A percentile compares a stretch with the other conserved stretches of the same genome.
phyloP scores from a whole-genome alignment of 2,113 vertebrate genomes.

The Ammodytes dubius region DNA sequence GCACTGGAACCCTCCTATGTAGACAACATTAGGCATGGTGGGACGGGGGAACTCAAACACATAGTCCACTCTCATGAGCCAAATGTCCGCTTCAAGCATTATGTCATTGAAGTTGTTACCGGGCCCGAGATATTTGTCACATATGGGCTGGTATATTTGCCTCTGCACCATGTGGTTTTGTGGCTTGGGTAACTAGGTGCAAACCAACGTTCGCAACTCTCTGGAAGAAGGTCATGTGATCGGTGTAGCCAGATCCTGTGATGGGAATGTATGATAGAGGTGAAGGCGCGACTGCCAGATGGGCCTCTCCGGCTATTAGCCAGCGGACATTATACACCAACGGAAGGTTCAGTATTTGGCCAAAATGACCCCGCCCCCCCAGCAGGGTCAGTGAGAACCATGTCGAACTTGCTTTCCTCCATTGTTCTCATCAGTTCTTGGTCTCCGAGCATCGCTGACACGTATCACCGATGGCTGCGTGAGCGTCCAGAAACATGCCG shows the following conservation, averaged over 20 bases:
- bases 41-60: slow-evolving; percentile 84
- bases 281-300: slow-evolving; percentile 75
- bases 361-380: slow-evolving; percentile 67
- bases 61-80: slow-evolving; percentile 85
- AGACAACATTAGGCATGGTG: slow-evolving; percentile 82
- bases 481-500: background rate
- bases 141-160: slow-evolving; percentile 36
- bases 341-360: slow-evolving; percentile 80
- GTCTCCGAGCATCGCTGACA: slow-evolving; percentile 52
- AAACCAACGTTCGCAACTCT: slow-evolving; percentile 74
- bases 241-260: slow-evolving; percentile 58
- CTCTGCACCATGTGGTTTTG: background rate
- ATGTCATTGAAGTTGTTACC: slow-evolving; percentile 67
- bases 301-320: slow-evolving; percentile 64
- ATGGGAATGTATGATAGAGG: slow-evolving; percentile 80
- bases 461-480: background rate
- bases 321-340: slow-evolving; percentile 81
- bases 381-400: slow-evolving; percentile 77
- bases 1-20: slow-evolving; percentile 84
- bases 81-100: slow-evolving; percentile 77
- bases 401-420: slow-evolving; percentile 69
- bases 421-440: slow-evolving; percentile 46
- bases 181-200: background rate
- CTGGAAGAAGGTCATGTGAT: slow-evolving; percentile 83
- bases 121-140: slow-evolving; percentile 75